Base-by-base conservation (phyloP, 1,140 invertebrate genomes). In the Pseudomyrmex dendroicus region DNA sequence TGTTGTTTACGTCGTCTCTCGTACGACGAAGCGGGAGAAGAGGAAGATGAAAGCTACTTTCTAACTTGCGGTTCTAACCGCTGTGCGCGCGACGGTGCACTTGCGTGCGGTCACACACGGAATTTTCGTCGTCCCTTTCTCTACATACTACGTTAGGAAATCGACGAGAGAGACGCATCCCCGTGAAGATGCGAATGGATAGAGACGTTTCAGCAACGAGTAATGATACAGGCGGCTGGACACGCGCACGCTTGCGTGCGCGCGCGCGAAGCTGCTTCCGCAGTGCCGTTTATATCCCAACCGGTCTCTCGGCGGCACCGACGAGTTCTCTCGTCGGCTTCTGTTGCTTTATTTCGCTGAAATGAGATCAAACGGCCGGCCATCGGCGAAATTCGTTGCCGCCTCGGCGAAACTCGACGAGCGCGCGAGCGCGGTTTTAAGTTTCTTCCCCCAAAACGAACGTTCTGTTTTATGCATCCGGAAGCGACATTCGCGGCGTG, bases 191-290 rank as follows among this genome's bases (percentile, higher is more conserved):
- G 82, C 50, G 66, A 80, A 73, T 84, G 63, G 84, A 92, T 91
- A 90, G 90, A 91, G 90, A 90, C 84, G 88, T 92, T 90, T 86
- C 88, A 89, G 80, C 74, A 83, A 86, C 87, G 84, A 91, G 84
- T 91, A 91, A 91, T 91, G 90, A 91, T 90, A 90, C 86, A 90
- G 90, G 85, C 86, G 85, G 72, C 62, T 78, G 86, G 89, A 89
- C 89, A 89, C 89, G 89, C 88, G 88, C 73, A 70, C 85, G 63
- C 66, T 82, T 86, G 85, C 88, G 68, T 67, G 83, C 35, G 35
- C 35, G 35, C 74, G 68, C 85, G 68, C 73, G 85, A 84, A 84
- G 80, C 88, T 90, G 80, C 88, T 90, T 90, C 88, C 89, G 88
- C 82, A 82, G 57, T 84, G 83, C 82, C 61, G 88, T 87, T 89